phyloP scores from a whole-genome alignment of 2,113 vertebrate genomes.

The Trachemys scripta region DNA sequence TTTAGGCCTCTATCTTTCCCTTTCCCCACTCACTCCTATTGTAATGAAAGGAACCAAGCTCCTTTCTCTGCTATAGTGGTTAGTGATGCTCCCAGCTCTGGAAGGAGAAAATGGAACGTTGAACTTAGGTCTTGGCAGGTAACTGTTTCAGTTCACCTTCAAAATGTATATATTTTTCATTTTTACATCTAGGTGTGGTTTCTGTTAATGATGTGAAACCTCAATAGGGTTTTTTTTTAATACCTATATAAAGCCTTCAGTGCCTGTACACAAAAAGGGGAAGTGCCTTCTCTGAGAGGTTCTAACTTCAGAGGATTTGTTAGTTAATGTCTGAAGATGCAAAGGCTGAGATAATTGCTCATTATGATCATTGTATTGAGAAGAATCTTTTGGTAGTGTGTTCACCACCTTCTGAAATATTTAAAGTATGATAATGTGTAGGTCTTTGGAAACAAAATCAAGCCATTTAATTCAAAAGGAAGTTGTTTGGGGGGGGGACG shows the following conservation, averaged over 20 bases:
- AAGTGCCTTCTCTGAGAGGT: constrained; percentile 30
- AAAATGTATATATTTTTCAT: neutral
- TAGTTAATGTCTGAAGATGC: neutral
- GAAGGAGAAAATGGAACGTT: neutral
- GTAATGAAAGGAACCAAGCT: neutral
- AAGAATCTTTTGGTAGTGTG: neutral
- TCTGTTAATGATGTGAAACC: neutral
- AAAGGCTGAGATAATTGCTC: neutral
- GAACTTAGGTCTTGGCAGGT: neutral
- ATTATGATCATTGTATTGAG: neutral
- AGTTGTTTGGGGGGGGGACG: neutral
- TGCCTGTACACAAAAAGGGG: constrained; percentile 9
- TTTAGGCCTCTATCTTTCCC: neutral
- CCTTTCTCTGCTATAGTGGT: neutral
- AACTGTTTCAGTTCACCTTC: neutral
- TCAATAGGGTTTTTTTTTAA: neutral
- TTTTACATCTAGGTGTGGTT: neutral
- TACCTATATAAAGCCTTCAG: neutral
- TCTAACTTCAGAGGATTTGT: neutral
- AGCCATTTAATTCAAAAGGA: neutral
- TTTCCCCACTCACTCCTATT: neutral
- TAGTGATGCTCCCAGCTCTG: neutral
- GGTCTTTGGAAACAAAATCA: neutral
- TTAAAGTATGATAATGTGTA: neutral
- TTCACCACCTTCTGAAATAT: neutral